phyloP scores from a whole-genome alignment of 2,113 vertebrate species.

The Xyrauchen texanus region DNA sequence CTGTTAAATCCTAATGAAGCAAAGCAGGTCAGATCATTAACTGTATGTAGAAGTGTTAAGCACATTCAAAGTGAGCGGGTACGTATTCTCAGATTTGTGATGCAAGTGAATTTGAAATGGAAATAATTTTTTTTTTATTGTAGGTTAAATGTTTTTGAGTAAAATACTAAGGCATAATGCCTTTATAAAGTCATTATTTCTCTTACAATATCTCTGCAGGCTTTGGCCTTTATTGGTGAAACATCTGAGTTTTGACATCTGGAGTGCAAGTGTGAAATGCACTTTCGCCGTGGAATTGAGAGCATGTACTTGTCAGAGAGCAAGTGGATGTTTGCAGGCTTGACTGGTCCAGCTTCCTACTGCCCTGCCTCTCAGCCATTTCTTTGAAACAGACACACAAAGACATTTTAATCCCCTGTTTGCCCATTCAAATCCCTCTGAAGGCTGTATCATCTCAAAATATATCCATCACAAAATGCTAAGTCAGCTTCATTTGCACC shows the following conservation, averaged over 20 bases:
- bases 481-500: constrained; percentile 6
- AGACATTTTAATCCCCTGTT: constrained; percentile 20
- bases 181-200: neutral
- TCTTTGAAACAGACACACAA: neutral
- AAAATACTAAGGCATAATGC: too few relatives aligned
- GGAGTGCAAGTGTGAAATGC: neutral
- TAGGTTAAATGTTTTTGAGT: too few relatives aligned
- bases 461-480: constrained; percentile 13
- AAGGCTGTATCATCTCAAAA: neutral
- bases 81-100: too few relatives aligned
- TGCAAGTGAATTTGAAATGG: too few relatives aligned
- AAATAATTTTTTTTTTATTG: too few relatives aligned
- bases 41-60: neutral
- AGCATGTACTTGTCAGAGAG: neutral
- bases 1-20: neutral
- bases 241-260: constrained; percentile 32
- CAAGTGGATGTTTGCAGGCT: neutral
- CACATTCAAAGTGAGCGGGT: too few relatives aligned
- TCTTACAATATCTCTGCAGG: neutral
- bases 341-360: neutral
- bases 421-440: constrained; percentile 27
- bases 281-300: neutral
- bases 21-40: neutral
- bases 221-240: neutral
- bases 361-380: constrained; percentile 2